Base-by-base conservation (phyloP, 2,797 vertebrate genomes). In the Rhynchonycteris naso region DNA sequence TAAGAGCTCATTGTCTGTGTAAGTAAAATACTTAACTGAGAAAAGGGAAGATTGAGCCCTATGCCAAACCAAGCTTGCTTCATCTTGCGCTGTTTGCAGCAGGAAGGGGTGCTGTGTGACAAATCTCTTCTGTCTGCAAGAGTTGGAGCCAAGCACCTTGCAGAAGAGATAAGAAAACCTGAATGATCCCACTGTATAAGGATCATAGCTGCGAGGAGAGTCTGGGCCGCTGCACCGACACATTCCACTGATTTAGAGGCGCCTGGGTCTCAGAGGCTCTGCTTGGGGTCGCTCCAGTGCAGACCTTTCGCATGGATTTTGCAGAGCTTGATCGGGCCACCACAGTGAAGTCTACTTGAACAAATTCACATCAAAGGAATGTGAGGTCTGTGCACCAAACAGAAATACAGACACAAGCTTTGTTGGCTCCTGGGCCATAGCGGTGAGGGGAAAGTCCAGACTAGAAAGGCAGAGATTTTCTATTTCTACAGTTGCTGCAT, bases 221-320 rank as follows among this genome's bases (percentile, higher is more conserved):
- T 59, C 91, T 81, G 43, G 81, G 94, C 83, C 11, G 0, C 61
- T 61, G 14, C 1, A 0, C 0, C 1, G 24, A 47, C 14, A 93
- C 89, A 47, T 96, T 96, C 28, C 12, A 33, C 96, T 96, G 97
- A 95, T 98, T 97, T 97, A 96, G 97, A 97, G 95, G 93, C 65
- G 38, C 96, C 97, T 74, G 82, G 74, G 90, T 90, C 92, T 52
- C 50, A 2, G 96, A 88, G 85, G 74, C 72, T 90, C 84, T 28
- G 83, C 69, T 90, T 75, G 21, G 59, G 66, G 81, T 85, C 30
- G 94, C 94, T 74, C 91, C 93, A 22, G 33, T 63, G 88, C 83
- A 93, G 92, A 74, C 58, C 86, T 0, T 87, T 10, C 63, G 86
- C 91, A 52, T 87, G 90, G 92, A 84, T 0, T 95, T 24, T 89